Base-by-base conservation (phyloP, 2,113 vertebrate genomes). In the Phasianus colchicus region DNA sequence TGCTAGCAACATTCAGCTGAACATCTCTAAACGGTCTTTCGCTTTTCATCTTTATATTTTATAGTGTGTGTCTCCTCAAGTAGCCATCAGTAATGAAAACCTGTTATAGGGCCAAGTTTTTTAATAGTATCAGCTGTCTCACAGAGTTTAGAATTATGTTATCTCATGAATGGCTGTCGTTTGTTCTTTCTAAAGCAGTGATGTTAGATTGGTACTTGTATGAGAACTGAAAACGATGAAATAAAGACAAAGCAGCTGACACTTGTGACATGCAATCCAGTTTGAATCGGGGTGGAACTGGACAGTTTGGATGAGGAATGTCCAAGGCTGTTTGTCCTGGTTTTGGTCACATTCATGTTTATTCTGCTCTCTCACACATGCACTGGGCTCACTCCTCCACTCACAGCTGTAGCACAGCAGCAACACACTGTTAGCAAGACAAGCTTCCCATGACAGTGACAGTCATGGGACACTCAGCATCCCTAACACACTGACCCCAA, bases 231-330 rank as follows among this genome's bases (percentile, higher is more conserved):
- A 72, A 86, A 19, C n/a, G 58, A 61, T 14, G 14, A 83, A 97
- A 96, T 95, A 96, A 97, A 97, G 85, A 43, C 71, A 90, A 96
- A 92, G 75, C 66, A 72, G 85, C 69, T 81, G 76, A 69, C 63
- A 65, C 58, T 80, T 85, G 66, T 92, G 80, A 89, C 58, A 58
- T 19, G 4, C 32, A 67, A 72, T 66, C 52, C 32, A 25, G 48
- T 89, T 43, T 90, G 64, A 70, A 60, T 83, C 45, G 66, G 78
- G 50, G 12, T n/a, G 83, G 47, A 45, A 54, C 22, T 52, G 43
- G 15, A 63, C 29, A 64, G 21, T 0, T 0, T 40, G n/a, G 11
- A 48, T 45, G 57, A 95, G 52, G 42, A 18, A 19, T 32, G 32
- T 40, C 65, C 58, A 75, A 29, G 30, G 10, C 9, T 13, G 11